These are phyloP conservation scores for Hemitrygon akajei DNA, from an alignment of 2,797 vertebrate species.

Conservation along the genomic window DNA sequence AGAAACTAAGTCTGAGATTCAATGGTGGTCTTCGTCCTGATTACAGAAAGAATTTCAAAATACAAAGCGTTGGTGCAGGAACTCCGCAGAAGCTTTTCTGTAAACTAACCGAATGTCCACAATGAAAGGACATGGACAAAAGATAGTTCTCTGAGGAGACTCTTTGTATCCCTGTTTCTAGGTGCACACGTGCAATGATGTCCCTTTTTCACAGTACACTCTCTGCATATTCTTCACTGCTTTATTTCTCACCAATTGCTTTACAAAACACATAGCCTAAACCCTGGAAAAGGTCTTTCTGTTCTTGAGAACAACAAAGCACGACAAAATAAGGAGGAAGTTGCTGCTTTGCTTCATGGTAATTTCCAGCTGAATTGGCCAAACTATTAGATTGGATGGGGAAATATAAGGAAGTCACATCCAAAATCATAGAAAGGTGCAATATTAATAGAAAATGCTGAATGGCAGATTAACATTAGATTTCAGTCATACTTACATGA, in stretches of 20 bases:
- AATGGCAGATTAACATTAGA: too few relatives aligned
- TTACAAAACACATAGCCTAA: neutral
- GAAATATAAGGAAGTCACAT: neutral
- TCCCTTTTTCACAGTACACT: neutral
- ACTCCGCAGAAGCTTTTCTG: constrained; percentile 9
- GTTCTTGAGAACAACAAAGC: neutral
- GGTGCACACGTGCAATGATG: constrained; percentile 10
- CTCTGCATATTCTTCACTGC: neutral
- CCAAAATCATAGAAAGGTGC: neutral
- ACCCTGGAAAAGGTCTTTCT: too few relatives aligned
- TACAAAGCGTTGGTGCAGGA: neutral
- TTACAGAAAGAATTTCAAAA: constrained; percentile 4
- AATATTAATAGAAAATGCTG: too few relatives aligned
- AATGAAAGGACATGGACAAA: constrained; percentile 3
- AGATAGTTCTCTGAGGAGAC: neutral
- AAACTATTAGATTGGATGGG: neutral
- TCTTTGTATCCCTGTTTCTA: constrained; percentile 6
- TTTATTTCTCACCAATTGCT: neutral
- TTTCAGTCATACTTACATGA: too few relatives aligned
- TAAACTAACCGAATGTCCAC: constrained; percentile 19
- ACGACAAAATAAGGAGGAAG: neutral
- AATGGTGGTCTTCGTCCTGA: neutral
- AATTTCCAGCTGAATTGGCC: neutral
- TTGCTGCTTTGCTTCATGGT: neutral
- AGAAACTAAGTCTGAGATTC: constrained; percentile 3